Percentiles rank a stretch among this genome's conserved stretches.
These are phyloP conservation scores for Odontophorus gujanensis DNA, from an alignment of 2,113 vertebrate genomes.

Conservation along the genomic window DNA sequence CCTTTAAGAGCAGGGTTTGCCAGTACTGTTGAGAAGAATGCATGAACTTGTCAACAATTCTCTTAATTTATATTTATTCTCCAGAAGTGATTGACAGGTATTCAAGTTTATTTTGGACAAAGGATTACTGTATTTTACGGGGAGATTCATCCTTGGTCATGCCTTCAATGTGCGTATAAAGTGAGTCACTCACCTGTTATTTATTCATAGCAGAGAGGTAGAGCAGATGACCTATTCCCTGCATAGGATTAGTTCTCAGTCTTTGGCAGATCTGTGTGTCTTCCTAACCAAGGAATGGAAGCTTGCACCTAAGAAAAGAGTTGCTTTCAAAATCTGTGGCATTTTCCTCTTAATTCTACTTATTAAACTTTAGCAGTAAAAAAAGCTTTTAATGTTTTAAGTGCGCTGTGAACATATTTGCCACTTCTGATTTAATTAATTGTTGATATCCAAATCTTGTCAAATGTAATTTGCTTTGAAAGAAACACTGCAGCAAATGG, in stretches of 20 bases:
- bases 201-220: background rate
- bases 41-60: background rate
- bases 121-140: background rate
- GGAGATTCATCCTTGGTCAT: slow-evolving; percentile 42
- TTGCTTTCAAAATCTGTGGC: background rate
- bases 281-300: background rate
- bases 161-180: background rate
- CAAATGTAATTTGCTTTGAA: slow-evolving; percentile 51
- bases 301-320: background rate
- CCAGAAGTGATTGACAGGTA: background rate
- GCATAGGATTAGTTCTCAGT: background rate
- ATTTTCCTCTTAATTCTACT: slow-evolving; percentile 1
- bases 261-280: background rate
- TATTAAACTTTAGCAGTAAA: background rate
- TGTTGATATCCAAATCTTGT: slow-evolving; percentile 49
- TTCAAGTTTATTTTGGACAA: slow-evolving; percentile 33
- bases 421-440: slow-evolving; percentile 56
- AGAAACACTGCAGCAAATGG: background rate
- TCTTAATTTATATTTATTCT: slow-evolving; percentile 3
- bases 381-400: slow-evolving; percentile 38
- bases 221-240: background rate
- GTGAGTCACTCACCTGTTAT: slow-evolving; percentile 12
- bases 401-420: slow-evolving; percentile 19
- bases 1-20: background rate
- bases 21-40: background rate